Percentiles rank a stretch among this genome's conserved stretches.
Evolutionary conservation across 2,797 vertebrate species (phyloP).

Genomic region (Helostoma temminkii): DNA sequence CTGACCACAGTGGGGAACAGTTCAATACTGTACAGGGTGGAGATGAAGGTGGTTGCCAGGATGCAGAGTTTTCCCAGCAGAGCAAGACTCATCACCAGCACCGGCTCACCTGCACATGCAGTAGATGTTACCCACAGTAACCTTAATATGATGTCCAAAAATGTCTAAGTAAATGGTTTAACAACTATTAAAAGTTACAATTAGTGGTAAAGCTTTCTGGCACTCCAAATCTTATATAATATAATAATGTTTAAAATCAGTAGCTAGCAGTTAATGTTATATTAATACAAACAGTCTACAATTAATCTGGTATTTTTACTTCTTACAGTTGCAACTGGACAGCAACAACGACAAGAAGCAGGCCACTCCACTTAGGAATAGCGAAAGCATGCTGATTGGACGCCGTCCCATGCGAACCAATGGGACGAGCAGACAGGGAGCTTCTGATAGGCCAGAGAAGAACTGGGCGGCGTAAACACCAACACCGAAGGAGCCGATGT

Average conservation of each 20-base stretch:
- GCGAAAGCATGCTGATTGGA: constrained; percentile 72
- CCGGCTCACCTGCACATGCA: constrained; percentile 48
- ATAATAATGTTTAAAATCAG: too few species aligned
- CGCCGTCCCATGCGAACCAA: constrained; percentile 76
- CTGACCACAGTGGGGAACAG: constrained; percentile 83
- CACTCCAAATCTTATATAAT: too few species aligned
- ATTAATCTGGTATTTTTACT: too few species aligned
- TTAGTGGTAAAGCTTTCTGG: too few species aligned
- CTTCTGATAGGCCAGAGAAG: constrained; percentile 83
- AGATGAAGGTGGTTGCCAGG: constrained; percentile 75
- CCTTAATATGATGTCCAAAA: too few species aligned
- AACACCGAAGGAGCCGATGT: constrained; percentile 82
- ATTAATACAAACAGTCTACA: too few species aligned
- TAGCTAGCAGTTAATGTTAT: too few species aligned
- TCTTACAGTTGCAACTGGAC: constrained; percentile 72
- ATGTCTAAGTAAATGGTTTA: too few species aligned
- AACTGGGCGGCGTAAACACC: constrained; percentile 81
- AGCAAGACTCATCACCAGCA: constrained; percentile 79
- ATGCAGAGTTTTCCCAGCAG: constrained; percentile 83
- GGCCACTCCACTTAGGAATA: constrained; percentile 78
- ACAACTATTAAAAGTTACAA: too few species aligned
- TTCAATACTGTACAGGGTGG: constrained; percentile 80
- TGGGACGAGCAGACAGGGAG: constrained; percentile 79
- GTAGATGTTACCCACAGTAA: too few species aligned
- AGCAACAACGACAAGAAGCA: constrained; percentile 79